phyloP scores from a whole-genome alignment of 2,113 vertebrate genomes.

The Neolamprologus toae region DNA sequence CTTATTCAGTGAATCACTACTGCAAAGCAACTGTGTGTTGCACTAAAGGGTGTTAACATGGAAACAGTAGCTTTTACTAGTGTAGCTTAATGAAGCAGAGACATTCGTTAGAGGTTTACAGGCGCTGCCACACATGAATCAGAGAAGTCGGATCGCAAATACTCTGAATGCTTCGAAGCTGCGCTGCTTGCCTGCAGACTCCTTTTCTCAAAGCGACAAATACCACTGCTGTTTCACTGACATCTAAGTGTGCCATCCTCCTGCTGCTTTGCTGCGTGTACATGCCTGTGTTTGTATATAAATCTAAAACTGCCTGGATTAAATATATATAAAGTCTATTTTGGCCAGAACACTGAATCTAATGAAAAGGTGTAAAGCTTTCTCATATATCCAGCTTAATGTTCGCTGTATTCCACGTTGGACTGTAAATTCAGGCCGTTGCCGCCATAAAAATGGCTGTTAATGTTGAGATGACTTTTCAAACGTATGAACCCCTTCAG shows the following conservation, averaged over 20 bases:
- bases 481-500: neutral
- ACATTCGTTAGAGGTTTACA: neutral
- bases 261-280: neutral
- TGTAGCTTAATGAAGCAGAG: neutral
- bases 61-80: neutral
- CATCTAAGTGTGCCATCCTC: neutral
- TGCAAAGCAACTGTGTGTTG: neutral
- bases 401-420: neutral
- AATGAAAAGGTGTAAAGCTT: neutral
- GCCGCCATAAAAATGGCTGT: neutral
- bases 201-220: neutral
- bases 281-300: neutral
- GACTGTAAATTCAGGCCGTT: neutral
- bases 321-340: neutral
- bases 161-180: neutral
- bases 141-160: rapidly evolving
- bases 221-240: neutral
- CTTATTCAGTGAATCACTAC: neutral
- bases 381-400: neutral
- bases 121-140: neutral
- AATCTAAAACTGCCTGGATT: neutral
- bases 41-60: neutral
- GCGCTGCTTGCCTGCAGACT: neutral
- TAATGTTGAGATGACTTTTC: neutral
- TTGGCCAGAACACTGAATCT: neutral